phyloP scores from a whole-genome alignment of 2,888 invertebrate genomes.

The Nemotelus nigrinus region DNA sequence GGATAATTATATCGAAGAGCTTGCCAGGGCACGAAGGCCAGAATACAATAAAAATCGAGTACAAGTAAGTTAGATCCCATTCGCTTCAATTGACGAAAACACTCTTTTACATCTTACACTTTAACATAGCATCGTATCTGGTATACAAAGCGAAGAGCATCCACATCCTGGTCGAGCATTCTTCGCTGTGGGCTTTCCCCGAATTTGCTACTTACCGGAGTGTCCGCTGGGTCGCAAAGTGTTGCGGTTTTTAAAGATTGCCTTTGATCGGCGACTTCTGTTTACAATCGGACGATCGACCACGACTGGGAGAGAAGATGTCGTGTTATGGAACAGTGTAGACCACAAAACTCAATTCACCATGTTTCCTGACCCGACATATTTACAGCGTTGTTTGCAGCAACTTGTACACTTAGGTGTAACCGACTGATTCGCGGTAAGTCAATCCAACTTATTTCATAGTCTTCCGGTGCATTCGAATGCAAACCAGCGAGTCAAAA shows the following conservation, averaged over 20 bases:
- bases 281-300: slow-evolving; percentile 88
- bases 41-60: slow-evolving; percentile 84
- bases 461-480: slow-evolving; percentile 6
- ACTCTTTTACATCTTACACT: slow-evolving; percentile 16
- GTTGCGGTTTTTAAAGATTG: slow-evolving; percentile 77
- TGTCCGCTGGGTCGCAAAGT: slow-evolving; percentile 82
- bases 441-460: slow-evolving; percentile 2
- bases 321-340: slow-evolving; percentile 91
- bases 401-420: slow-evolving; percentile 66
- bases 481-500: too few species aligned
- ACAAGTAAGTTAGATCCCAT: slow-evolving; percentile 69
- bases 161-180: slow-evolving; percentile 86
- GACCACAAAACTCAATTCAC: slow-evolving; percentile 85
- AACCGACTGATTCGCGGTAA: slow-evolving; percentile 60
- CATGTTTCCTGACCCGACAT: slow-evolving; percentile 81
- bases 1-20: slow-evolving; percentile 75
- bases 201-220: slow-evolving; percentile 85
- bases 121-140: slow-evolving; percentile 78
- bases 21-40: slow-evolving; percentile 73
- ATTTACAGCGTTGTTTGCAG: slow-evolving; percentile 71
- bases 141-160: slow-evolving; percentile 82
- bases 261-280: slow-evolving; percentile 84
- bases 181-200: slow-evolving; percentile 88
- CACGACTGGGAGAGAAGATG: slow-evolving; percentile 91
- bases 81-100: neutral